These are phyloP conservation scores for Podargus strigoides DNA, from an alignment of 2,797 vertebrate species.

Conservation along the genomic window DNA sequence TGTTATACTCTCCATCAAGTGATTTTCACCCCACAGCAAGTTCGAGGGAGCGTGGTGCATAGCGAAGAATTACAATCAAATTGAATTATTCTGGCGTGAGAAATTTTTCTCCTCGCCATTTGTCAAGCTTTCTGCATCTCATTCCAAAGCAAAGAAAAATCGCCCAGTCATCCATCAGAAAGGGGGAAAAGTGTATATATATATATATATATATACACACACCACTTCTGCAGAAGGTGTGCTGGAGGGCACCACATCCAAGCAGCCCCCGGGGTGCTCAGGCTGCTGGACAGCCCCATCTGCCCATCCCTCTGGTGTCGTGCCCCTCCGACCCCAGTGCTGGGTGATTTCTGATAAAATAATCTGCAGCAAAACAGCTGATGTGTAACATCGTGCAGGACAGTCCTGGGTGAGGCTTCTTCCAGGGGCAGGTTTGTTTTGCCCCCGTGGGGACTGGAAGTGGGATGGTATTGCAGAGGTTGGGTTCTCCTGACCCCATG, in stretches of 20 bases:
- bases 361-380: background rate
- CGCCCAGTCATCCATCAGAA: background rate
- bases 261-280: background rate
- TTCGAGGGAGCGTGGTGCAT: accelerated
- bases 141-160: constrained; percentile 10
- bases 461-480: background rate
- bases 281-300: background rate
- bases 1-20: background rate
- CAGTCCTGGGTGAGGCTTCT: background rate
- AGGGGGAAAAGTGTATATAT: background rate
- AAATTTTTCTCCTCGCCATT: background rate
- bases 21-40: constrained; percentile 13
- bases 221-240: background rate
- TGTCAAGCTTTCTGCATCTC: constrained; percentile 24
- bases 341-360: background rate
- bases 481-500: background rate
- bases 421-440: background rate
- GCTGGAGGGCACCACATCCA: background rate
- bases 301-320: background rate
- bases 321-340: background rate
- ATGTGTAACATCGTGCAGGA: background rate
- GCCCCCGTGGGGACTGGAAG: background rate
- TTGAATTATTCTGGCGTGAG: background rate
- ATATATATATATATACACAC: no score
- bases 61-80: constrained; percentile 22